A percentile compares a stretch with the other conserved stretches of the same genome.
Evolutionary conservation across 1,140 invertebrate genomes (phyloP).

Genomic region (Orchestia grillus): DNA sequence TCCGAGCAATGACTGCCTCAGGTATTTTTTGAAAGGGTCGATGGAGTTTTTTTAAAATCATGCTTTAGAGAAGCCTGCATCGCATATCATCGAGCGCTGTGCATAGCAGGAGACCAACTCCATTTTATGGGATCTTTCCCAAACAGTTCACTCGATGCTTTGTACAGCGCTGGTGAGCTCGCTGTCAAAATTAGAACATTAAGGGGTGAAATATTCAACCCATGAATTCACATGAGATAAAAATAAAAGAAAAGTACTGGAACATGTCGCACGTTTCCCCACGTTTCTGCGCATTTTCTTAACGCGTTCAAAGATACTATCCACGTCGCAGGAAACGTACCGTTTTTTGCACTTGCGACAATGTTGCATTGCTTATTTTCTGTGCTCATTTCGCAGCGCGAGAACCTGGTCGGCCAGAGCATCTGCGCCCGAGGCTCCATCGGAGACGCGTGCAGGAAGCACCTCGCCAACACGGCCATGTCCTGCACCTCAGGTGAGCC

Average conservation of each 20-base stretch:
- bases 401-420: slow-evolving; percentile 52
- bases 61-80: too few relatives aligned
- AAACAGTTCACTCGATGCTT: neutral
- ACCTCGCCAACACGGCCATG: slow-evolving; percentile 51
- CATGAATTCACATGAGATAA: too few relatives aligned
- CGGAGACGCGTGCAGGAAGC: slow-evolving; percentile 42
- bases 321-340: neutral
- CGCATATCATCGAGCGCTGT: too few relatives aligned
- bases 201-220: too few relatives aligned
- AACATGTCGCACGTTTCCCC: too few relatives aligned
- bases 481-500: slow-evolving; percentile 54
- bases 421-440: slow-evolving; percentile 45
- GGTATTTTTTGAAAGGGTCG: neutral
- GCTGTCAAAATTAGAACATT: neutral
- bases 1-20: neutral
- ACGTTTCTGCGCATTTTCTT: too few relatives aligned
- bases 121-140: neutral
- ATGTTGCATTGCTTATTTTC: neutral
- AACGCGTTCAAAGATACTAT: neutral
- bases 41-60: too few relatives aligned
- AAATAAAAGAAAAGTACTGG: too few relatives aligned
- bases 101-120: neutral
- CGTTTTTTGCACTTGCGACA: too few relatives aligned
- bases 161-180: neutral
- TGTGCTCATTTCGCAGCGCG: neutral